phyloP scores from a whole-genome alignment of 2,888 invertebrate genomes.

The Sialis lutaria region DNA sequence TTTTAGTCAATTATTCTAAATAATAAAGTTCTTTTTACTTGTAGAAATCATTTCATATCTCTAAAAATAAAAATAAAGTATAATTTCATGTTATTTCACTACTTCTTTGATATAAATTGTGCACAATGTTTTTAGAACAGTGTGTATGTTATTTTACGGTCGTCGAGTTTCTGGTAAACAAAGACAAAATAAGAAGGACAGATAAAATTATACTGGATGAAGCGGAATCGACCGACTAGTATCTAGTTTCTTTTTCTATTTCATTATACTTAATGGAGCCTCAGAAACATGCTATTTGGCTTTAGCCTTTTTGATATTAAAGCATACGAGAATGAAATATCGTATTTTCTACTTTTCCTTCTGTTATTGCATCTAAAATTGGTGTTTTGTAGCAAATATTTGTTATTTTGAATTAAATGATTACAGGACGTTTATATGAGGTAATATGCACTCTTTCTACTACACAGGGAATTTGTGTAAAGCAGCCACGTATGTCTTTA shows the following conservation, averaged over 20 bases:
- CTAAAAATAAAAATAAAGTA: neutral
- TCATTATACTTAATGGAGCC: neutral
- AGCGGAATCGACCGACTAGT: neutral
- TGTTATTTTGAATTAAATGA: too few species aligned
- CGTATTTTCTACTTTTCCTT: too few species aligned
- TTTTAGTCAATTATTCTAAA: too few species aligned
- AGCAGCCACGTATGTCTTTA: neutral
- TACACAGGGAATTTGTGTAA: too few species aligned
- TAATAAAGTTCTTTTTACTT: too few species aligned
- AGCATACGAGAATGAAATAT: too few species aligned
- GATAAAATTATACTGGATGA: neutral
- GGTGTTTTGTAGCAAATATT: too few species aligned
- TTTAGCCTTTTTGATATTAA: too few species aligned
- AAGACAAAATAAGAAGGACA: neutral
- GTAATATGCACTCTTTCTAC: too few species aligned
- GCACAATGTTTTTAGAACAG: neutral
- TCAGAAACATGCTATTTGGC: neutral
- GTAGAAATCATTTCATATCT: too few species aligned
- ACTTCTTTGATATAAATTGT: neutral
- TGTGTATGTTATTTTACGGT: neutral
- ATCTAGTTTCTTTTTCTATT: neutral
- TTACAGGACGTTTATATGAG: too few species aligned
- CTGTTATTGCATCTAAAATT: too few species aligned
- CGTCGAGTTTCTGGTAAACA: slow-evolving; percentile 1
- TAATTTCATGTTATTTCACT: neutral